Evolutionary conservation across 2,113 vertebrate species (phyloP).

Genomic region (Camarhynchus parvulus): DNA sequence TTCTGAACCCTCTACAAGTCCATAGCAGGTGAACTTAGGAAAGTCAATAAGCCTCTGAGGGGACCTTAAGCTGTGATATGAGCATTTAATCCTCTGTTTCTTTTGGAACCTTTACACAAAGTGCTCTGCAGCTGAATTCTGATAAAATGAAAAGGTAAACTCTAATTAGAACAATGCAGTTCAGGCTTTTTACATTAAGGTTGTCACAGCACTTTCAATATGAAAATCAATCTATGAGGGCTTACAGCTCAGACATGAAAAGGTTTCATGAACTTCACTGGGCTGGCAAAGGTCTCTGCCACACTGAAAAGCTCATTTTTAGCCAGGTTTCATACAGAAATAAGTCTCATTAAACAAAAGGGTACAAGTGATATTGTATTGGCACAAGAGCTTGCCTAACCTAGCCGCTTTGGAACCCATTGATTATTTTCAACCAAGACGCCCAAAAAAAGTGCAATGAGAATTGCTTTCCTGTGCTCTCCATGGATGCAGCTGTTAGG

Average conservation of each 20-base stretch:
- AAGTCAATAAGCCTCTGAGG: slow-evolving; percentile 63
- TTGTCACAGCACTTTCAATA: slow-evolving; percentile 44
- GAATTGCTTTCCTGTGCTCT: not conserved
- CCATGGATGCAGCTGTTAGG: fast-evolving
- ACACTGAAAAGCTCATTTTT: not conserved
- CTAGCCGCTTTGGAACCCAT: not conserved
- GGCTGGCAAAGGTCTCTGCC: not conserved
- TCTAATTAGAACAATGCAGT: slow-evolving; percentile 26
- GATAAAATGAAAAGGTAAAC: slow-evolving; percentile 67
- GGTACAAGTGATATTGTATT: not conserved
- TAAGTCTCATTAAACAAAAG: not conserved
- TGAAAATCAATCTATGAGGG: slow-evolving; percentile 2
- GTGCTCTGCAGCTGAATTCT: slow-evolving; percentile 53
- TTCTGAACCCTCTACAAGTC: not conserved
- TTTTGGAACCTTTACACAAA: slow-evolving; percentile 40
- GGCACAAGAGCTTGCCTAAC: not conserved
- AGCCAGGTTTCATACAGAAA: not conserved
- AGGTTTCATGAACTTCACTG: not conserved
- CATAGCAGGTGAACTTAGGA: not conserved
- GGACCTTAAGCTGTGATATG: slow-evolving; percentile 4
- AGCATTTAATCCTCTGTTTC: slow-evolving; percentile 47
- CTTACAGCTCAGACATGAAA: slow-evolving; percentile 18
- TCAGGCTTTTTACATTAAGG: slow-evolving; percentile 30
- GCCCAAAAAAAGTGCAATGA: not conserved
- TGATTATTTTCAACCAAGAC: not conserved